Conservation (phyloP, 2,113 vertebrate species). For the Oriolus oriolus region DNA sequence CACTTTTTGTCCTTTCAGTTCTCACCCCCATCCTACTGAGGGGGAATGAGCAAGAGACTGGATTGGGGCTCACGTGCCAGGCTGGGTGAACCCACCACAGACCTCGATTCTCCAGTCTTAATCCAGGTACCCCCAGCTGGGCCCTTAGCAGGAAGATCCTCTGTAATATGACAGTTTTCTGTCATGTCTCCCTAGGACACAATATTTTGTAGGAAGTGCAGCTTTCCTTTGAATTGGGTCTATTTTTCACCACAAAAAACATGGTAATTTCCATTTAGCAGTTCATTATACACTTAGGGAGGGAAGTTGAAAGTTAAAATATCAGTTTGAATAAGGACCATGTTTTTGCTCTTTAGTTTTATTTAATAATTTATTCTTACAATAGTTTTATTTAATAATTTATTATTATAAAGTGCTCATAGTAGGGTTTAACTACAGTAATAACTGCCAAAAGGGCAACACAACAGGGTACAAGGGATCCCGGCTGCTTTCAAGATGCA, state of each 20-base stretch:
- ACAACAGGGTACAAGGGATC: background rate
- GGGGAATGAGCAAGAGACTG: fast-evolving
- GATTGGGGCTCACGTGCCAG: background rate
- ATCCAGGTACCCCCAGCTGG: fast-evolving
- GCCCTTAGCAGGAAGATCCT: background rate
- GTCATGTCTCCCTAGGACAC: background rate
- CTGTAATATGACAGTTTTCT: background rate
- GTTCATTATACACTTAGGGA: background rate
- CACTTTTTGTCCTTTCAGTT: background rate
- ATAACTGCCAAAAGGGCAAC: background rate
- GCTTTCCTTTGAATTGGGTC: background rate
- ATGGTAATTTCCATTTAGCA: background rate
- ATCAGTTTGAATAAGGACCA: background rate
- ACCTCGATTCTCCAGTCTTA: background rate
- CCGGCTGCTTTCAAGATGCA: background rate
- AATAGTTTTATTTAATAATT: background rate
- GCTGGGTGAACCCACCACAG: background rate
- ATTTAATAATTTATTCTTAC: background rate
- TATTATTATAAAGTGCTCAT: background rate
- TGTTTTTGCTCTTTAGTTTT: background rate
- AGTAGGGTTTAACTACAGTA: background rate
- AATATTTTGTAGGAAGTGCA: background rate
- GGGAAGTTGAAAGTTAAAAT: background rate
- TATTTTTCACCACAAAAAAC: background rate
- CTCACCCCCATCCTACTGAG: background rate